Conservation (phyloP, 2,888 invertebrate species). For the Hirtodrosophila duncani region DNA sequence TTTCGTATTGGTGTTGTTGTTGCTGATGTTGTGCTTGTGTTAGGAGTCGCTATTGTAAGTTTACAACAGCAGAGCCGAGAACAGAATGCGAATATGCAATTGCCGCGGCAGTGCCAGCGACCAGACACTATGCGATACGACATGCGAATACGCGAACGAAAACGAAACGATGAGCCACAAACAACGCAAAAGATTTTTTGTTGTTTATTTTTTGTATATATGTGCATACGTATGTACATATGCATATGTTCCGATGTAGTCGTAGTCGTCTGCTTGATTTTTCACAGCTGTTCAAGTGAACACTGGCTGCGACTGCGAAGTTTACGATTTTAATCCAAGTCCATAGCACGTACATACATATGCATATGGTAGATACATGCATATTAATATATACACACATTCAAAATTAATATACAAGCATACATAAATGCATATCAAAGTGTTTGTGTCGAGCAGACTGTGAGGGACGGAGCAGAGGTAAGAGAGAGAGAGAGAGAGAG, state of each 20-base stretch:
- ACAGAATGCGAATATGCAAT: no score
- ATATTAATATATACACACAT: conserved; percentile 21
- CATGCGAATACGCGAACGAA: conserved; percentile 20
- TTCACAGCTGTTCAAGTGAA: conserved; percentile 67
- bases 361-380: conserved; percentile 26
- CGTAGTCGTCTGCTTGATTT: conserved; percentile 59
- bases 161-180: conserved; percentile 41
- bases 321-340: conserved; percentile 54
- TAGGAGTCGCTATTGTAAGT: no score
- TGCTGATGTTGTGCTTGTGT: no score
- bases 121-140: conserved; percentile 26
- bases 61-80: no score
- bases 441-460: conserved; percentile 2
- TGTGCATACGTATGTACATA: conserved; percentile 4
- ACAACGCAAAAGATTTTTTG: conserved; percentile 63
- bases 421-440: conserved; percentile 11
- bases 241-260: conserved; percentile 39
- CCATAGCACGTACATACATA: conserved; percentile 20
- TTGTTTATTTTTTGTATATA: conserved; percentile 33
- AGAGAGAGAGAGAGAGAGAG: no score
- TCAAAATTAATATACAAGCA: conserved; percentile 5
- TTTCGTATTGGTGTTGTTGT: no score
- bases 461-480: no score
- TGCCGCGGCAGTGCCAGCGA: no score
- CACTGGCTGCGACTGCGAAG: conserved; percentile 57